Evolutionary conservation across 2,888 invertebrate species (phyloP).

Genomic region (Eupeodes latifasciatus): DNA sequence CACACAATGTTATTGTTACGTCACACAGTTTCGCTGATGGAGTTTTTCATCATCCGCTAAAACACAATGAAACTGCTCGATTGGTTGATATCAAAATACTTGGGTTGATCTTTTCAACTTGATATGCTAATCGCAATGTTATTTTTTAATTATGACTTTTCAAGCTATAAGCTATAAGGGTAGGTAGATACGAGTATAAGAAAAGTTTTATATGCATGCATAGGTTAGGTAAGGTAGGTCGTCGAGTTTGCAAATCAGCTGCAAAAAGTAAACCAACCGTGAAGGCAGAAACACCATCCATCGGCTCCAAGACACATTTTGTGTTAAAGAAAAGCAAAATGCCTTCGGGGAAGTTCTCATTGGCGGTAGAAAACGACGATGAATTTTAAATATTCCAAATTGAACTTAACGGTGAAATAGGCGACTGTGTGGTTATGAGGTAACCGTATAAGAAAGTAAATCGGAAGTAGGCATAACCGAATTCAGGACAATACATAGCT

Average conservation of each 20-base stretch:
- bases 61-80: constrained; percentile 63
- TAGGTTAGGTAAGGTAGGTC: not conserved
- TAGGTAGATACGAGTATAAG: constrained; percentile 20
- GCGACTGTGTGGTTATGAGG: not conserved
- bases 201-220: not conserved
- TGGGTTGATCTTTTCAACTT: constrained; percentile 51
- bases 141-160: constrained; percentile 66
- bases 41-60: constrained; percentile 67
- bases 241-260: constrained; percentile 37
- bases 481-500: not conserved
- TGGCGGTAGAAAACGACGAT: not conserved
- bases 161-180: constrained; percentile 37
- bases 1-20: constrained; percentile 61
- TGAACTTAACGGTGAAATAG: not conserved
- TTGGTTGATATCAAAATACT: constrained; percentile 60
- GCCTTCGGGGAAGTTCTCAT: constrained; percentile 60
- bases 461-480: not conserved
- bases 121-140: constrained; percentile 70
- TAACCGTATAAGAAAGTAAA: not conserved
- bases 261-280: constrained; percentile 44
- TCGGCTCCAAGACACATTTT: not conserved
- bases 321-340: constrained; percentile 43
- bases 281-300: constrained; percentile 27
- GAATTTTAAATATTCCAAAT: not conserved
- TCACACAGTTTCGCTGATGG: constrained; percentile 47